phyloP scores from a whole-genome alignment of 1,140 invertebrate species.

The Panulirus ornatus region DNA sequence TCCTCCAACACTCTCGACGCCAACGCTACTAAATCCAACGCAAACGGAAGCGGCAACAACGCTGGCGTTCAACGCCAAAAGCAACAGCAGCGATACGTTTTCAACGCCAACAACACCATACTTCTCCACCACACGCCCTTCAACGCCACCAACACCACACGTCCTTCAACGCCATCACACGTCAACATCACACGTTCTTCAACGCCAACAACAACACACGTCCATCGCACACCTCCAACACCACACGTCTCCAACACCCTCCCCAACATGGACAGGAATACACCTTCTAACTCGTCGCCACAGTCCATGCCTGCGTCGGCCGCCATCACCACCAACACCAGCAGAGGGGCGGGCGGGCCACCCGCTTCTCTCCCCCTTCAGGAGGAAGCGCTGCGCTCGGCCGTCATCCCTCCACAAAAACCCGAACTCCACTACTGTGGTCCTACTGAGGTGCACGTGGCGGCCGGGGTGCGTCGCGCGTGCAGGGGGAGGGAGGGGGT shows the following conservation, averaged over 20 bases:
- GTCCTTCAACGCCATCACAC: neutral
- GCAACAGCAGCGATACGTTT: neutral
- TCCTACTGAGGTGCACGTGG: neutral
- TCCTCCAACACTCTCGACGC: neutral
- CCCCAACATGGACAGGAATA: too few relatives aligned
- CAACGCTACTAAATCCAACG: neutral
- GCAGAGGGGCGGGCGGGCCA: neutral
- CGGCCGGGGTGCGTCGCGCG: neutral
- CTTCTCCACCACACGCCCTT: neutral
- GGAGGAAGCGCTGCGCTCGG: neutral
- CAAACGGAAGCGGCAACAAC: neutral
- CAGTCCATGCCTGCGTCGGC: neutral
- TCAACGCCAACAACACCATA: too few relatives aligned
- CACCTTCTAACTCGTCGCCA: neutral
- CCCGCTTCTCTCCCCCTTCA: neutral
- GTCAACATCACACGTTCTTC: neutral
- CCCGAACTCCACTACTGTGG: constrained; percentile 8
- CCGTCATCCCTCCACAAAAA: constrained; percentile 30
- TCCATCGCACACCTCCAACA: neutral
- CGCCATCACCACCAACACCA: neutral
- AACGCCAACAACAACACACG: neutral
- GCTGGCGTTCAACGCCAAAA: neutral
- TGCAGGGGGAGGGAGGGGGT: neutral
- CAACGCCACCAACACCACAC: neutral
- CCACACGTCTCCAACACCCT: neutral